Percentiles rank a stretch among this genome's conserved stretches.
These are phyloP conservation scores for Melanaphis sacchari DNA, from an alignment of 1,140 invertebrate genomes.

Conservation along the genomic window DNA sequence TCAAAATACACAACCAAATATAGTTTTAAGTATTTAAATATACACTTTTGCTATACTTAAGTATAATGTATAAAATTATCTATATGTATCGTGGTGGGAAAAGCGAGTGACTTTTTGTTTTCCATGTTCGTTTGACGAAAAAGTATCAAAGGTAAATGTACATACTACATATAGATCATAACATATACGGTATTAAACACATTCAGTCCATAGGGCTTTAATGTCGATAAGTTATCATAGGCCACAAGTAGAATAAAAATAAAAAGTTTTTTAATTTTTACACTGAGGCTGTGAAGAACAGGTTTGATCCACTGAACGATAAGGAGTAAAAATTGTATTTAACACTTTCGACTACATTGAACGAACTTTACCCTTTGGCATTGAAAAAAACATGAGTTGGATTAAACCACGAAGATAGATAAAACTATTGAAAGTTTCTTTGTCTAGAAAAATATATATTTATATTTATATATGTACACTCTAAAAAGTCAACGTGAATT, in stretches of 20 bases:
- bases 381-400: constrained; percentile 29
- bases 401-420: constrained; percentile 16
- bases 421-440: constrained; percentile 49
- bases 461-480: background rate
- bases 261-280: too few species aligned
- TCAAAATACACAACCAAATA: background rate
- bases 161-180: background rate
- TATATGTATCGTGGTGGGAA: background rate
- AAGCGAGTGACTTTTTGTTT: background rate
- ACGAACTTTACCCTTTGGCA: constrained; percentile 21
- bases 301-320: background rate
- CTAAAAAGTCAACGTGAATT: background rate
- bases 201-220: background rate
- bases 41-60: background rate
- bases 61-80: background rate
- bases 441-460: background rate
- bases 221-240: background rate
- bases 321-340: constrained; percentile 5
- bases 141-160: background rate
- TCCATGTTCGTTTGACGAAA: background rate
- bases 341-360: background rate
- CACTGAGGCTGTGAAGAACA: background rate
- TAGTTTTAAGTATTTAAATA: background rate
- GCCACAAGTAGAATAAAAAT: background rate
- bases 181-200: background rate